A percentile compares a stretch with the other conserved stretches of the same genome.
These are phyloP conservation scores for Plebejus anna DNA, from an alignment of 2,888 invertebrate species.

Conservation along the genomic window DNA sequence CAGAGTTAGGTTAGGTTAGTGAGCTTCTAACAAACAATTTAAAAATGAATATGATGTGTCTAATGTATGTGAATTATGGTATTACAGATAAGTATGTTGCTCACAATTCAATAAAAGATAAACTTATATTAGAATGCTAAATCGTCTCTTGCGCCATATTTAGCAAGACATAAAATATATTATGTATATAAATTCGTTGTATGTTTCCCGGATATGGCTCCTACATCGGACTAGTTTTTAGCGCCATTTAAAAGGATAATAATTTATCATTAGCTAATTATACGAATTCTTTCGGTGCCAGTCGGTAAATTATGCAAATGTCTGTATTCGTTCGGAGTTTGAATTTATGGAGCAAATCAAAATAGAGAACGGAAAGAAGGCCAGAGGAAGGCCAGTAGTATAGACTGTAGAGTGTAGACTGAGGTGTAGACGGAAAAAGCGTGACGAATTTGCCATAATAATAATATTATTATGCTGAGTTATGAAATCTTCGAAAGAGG, in stretches of 20 bases:
- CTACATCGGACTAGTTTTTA: slow-evolving; percentile 47
- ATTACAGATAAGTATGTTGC: not conserved
- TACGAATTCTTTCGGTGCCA: slow-evolving; percentile 52
- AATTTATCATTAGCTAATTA: slow-evolving; percentile 50
- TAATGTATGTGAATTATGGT: not conserved
- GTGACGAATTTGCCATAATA: too few species aligned
- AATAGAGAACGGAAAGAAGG: slow-evolving; percentile 45
- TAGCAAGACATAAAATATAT: slow-evolving; percentile 18
- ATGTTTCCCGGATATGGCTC: slow-evolving; percentile 46
- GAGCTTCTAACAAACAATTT: not conserved
- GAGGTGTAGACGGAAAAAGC: not conserved
- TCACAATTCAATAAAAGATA: not conserved
- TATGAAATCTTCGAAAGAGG: too few species aligned
- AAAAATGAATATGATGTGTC: not conserved
- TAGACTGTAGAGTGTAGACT: not conserved
- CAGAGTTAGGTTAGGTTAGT: not conserved
- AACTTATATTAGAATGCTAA: slow-evolving; percentile 3
- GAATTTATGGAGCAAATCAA: slow-evolving; percentile 50
- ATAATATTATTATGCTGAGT: too few species aligned
- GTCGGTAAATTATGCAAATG: slow-evolving; percentile 66
- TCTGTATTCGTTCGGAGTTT: slow-evolving; percentile 49
- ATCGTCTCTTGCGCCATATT: slow-evolving; percentile 18
- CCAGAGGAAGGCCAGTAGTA: not conserved
- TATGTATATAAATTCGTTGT: slow-evolving; percentile 26
- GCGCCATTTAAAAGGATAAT: slow-evolving; percentile 55